Base-by-base conservation (phyloP, 2,113 vertebrate species). In the Triplophysa rosa region DNA sequence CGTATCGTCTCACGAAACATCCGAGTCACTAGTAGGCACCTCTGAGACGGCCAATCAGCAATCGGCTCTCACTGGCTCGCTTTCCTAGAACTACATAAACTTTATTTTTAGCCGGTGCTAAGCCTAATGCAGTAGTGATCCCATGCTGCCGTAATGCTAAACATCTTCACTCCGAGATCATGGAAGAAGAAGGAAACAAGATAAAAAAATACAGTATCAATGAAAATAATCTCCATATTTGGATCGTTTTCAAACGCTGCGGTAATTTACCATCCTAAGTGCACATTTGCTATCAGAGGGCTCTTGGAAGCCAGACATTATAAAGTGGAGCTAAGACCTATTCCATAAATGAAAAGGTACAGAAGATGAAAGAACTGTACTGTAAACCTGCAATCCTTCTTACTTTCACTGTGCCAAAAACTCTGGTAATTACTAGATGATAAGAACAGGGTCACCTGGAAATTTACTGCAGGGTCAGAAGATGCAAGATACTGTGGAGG, bases 41-140 rank as follows among this genome's bases (percentile, higher is more conserved):
- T 29, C 40, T 72, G 42, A 72, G 72, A 71, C 12, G 71, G 71
- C 64, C 74, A 62, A 24, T 80, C 78, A 67, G 67, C 67, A 73
- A 16, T 68, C 59, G 67, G 21, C 16, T 21, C 16, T 58, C 9
- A 2, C 71, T 45, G 33, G 61, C 37, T 84, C 59, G 23, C 56
- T 52, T 81, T 78, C 61, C 26, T 40, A 52, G 33, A 62, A 84
- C 33, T 21, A 33, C 72, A 19, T 49, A 26, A 78, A 26, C 29
- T 74, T 74, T 78, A 81, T 81, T 84, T 84, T 69, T 78, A 81
- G 72, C 29, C 24, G 4, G 21, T 33, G 79, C 52, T 77, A 67
- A 42, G 65, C 68, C 75, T 47, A 59, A 23, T 56, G 63, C 45
- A 47, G 10, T 4, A 56, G 19, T 33, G 21, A 37, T 66, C 23